Conservation (phyloP, 1,140 invertebrate species). For the Brachionus rotundiformis region DNA sequence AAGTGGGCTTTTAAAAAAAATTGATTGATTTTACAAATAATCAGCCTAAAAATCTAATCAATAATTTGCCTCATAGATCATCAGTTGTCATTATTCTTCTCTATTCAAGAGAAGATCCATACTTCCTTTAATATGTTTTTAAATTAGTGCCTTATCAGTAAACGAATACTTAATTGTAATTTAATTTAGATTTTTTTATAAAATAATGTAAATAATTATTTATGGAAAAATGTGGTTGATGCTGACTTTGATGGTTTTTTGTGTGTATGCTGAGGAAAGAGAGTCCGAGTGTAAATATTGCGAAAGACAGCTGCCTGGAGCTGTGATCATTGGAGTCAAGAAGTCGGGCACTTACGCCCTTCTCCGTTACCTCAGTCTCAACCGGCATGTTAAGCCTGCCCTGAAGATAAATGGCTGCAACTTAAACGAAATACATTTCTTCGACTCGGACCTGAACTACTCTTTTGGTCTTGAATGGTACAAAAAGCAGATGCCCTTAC, state of each 20-base stretch:
- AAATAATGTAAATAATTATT: slow-evolving; percentile 7
- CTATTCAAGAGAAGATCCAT: neutral
- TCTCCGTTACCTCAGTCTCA: slow-evolving; percentile 58
- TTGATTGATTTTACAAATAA: neutral
- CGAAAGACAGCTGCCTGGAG: slow-evolving; percentile 53
- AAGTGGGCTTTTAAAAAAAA: neutral
- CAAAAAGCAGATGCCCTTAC: slow-evolving; percentile 38
- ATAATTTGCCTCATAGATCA: neutral
- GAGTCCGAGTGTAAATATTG: neutral
- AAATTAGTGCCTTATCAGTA: too few species aligned
- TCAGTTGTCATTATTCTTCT: neutral
- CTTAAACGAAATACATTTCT: slow-evolving; percentile 58
- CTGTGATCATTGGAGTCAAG: slow-evolving; percentile 58
- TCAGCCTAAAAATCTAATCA: neutral
- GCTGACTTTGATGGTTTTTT: neutral
- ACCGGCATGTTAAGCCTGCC: slow-evolving; percentile 56
- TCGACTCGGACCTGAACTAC: slow-evolving; percentile 56
- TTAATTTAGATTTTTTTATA: neutral
- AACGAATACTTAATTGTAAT: neutral
- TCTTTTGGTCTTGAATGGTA: slow-evolving; percentile 58
- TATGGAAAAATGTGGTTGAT: slow-evolving; percentile 1
- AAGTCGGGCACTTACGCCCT: slow-evolving; percentile 60
- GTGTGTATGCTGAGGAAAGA: neutral
- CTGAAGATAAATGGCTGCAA: slow-evolving; percentile 18
- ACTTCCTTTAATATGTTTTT: too few species aligned